Base-by-base conservation (phyloP, 2,888 invertebrate genomes). In the Pandemis corylana region DNA sequence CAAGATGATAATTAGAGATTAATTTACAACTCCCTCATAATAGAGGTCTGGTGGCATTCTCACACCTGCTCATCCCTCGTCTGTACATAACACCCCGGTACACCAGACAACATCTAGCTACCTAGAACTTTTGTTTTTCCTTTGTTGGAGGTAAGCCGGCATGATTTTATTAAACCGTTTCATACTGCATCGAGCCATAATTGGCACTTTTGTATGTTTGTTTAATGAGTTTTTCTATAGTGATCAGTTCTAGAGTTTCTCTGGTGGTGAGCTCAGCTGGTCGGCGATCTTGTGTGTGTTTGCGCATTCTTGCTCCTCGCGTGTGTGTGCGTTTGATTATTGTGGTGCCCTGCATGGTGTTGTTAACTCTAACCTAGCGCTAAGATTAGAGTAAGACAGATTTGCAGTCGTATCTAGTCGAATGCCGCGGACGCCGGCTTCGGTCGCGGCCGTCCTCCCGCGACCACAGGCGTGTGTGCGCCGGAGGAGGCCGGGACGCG, bases 221-320 rank as follows among this genome's bases (percentile, higher is more conserved):
- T 71, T 72, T 75, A 71, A 76, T 67, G 49, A 71, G 72, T 78
- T 69, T 77, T 77, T 74, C 75, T 72, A 59, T 67, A 70, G 76
- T 68, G 73, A 66, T 63, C 46, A 65, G 56, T 74, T 74, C 69
- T 74, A 74, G 74, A 69, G 66, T 70, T 66, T 68, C 67, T 51
- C 69, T 81, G 84, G 80, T 80, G 81, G 81, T 80, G 81, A 92
- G 94, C 92, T 94, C 93, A 91, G 78, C 94, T 94, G 94, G 94
- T 92, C 94, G 93, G 91, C 89, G 93, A 90, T 93, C 80, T 91
- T 91, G 94, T 94, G 92, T 91, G 92, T 92, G 91, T 90, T 89
- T 87, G 89, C 84, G 88, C 89, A 83, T 85, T 85, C 87, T 86
- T 83, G 88, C 88, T 86, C 87, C 86, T 83, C 86, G 81, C 83